phyloP scores from a whole-genome alignment of 1,140 invertebrate genomes.

The Tetragonula clypearis region DNA sequence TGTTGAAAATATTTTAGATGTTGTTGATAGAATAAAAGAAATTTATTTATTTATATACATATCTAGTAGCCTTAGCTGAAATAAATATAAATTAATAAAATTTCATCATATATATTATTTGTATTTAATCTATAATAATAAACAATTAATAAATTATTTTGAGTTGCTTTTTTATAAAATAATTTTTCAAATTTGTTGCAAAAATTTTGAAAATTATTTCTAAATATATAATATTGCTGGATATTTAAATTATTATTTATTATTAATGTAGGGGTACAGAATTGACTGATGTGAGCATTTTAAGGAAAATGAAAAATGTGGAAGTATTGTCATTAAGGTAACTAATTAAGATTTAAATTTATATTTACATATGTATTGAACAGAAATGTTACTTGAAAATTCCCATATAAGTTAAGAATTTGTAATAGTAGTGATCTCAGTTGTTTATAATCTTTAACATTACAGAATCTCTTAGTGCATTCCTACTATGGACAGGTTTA shows the following conservation, averaged over 20 bases:
- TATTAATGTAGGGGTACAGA: slow-evolving; percentile 89
- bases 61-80: not conserved
- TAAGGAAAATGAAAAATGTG: slow-evolving; percentile 89
- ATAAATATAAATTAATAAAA: not conserved
- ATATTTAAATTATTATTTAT: slow-evolving; percentile 34
- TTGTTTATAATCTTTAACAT: slow-evolving; percentile 18
- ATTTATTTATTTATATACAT: not conserved
- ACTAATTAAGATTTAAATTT: slow-evolving; percentile 48
- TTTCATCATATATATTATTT: not conserved
- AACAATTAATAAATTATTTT: not conserved
- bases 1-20: not conserved
- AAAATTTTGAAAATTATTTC: not conserved
- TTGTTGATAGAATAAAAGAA: not conserved
- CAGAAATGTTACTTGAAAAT: slow-evolving; percentile 4
- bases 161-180: not conserved
- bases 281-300: slow-evolving; percentile 88
- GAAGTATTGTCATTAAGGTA: slow-evolving; percentile 92
- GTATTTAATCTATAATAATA: not conserved
- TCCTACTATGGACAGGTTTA: slow-evolving; percentile 69
- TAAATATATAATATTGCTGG: not conserved
- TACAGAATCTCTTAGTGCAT: slow-evolving; percentile 22
- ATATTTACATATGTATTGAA: not conserved
- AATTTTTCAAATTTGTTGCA: not conserved
- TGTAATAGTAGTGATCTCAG: slow-evolving; percentile 31
- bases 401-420: not conserved